Evolutionary conservation across 2,888 invertebrate genomes (phyloP), one percentile per base, ranked within the genome.

Genomic region (Actias luna): DNA sequence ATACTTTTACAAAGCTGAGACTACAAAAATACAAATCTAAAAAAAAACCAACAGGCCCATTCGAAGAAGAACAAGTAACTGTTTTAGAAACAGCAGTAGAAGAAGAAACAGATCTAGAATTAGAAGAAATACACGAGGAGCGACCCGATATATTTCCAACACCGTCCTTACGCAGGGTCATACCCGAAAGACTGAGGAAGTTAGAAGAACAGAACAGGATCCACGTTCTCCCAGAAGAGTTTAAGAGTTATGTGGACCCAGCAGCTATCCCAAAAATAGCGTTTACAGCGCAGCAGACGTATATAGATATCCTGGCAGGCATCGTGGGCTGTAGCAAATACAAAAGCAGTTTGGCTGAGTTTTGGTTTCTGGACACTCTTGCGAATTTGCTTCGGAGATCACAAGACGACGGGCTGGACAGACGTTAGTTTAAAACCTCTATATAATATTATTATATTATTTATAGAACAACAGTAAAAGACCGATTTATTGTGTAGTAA

Each of bases 301-400:
- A 87, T 64, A 92, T 92, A 7, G 89, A 89, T n/a, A 75, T 82
- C 4, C 67, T 93, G 61, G 93, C 83, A 0, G 76, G 82, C 0
- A 66, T 89, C 25, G 78, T 91, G 0, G 93, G 91, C 0, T 89
- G 93, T 52, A 77, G 65, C 1, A 76, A 78, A 52, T 93, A 89
- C 63, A 82, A 75, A 62, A 86, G 77, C 22, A 93, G 89, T 61
- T 69, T 93, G 62, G 87, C 92, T 0, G 92, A 93, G 62, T 93
- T 78, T 72, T 94, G 94, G 94, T 92, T 94, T 63, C 69, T 94
- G 71, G 93, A 93, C 42, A 92, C 89, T 0, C 31, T 94, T 64
- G 89, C 93, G 0, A 87, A 89, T 68, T 63, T 92, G 65, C 66
- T 92, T 67, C 78, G 88, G 61, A 75, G 92, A n/a, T 89, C 89